These are phyloP conservation scores for Hemichromis elongatus DNA, from an alignment of 2,113 vertebrate genomes.

Conservation along the genomic window DNA sequence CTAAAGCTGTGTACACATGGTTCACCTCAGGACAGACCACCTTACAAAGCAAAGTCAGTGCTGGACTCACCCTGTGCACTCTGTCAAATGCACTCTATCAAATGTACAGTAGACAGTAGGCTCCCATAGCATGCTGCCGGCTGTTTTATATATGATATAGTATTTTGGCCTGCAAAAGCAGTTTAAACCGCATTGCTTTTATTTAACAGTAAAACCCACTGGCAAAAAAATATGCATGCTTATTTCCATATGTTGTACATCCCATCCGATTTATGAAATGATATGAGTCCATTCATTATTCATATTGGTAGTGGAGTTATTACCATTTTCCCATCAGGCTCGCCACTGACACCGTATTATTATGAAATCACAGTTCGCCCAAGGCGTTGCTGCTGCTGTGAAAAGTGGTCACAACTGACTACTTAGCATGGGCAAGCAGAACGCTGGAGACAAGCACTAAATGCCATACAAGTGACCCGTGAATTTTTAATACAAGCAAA, in stretches of 20 bases:
- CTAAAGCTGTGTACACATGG: constrained; percentile 66
- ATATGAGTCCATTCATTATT: constrained; percentile 73
- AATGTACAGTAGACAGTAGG: constrained; percentile 11
- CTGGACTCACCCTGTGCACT: constrained; percentile 38
- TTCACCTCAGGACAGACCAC: constrained; percentile 54
- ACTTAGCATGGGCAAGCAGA: constrained; percentile 61
- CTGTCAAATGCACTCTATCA: constrained; percentile 27
- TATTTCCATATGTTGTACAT: constrained; percentile 60
- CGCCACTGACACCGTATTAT: constrained; percentile 68
- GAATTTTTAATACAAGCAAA: constrained; percentile 70
- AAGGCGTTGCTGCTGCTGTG: constrained; percentile 54
- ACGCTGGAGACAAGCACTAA: constrained; percentile 65
- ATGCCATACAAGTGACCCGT: constrained; percentile 70
- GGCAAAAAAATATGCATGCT: constrained; percentile 36
- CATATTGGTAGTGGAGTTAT: constrained; percentile 59
- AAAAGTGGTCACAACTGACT: constrained; percentile 74
- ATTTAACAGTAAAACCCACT: constrained; percentile 15
- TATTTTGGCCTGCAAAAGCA: neutral
- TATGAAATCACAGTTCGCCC: constrained; percentile 67
- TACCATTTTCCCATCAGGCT: constrained; percentile 57
- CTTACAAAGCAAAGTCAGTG: constrained; percentile 33
- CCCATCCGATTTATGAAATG: constrained; percentile 59
- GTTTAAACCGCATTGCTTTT: neutral
- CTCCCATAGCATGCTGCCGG: constrained; percentile 13
- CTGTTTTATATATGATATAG: neutral